These are phyloP conservation scores for Sylvilagus bachmani DNA, from an alignment of 2,113 vertebrate species.

Conservation along the genomic window DNA sequence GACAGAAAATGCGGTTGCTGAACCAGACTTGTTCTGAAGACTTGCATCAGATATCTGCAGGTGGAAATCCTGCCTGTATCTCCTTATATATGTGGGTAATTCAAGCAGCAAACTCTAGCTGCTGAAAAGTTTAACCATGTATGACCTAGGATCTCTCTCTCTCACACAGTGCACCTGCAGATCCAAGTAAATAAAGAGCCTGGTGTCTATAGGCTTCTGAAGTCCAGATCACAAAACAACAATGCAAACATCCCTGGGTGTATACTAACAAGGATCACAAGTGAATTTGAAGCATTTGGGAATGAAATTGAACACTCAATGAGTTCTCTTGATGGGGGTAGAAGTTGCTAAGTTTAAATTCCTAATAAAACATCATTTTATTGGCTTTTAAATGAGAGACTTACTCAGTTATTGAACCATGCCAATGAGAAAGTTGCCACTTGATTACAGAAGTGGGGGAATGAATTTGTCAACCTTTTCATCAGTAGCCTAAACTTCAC, in stretches of 20 bases:
- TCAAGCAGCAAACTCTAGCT: slow-evolving; percentile 15
- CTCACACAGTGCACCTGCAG: background rate
- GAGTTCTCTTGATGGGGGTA: background rate
- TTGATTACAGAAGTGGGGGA: background rate
- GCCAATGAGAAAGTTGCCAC: background rate
- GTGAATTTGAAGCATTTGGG: background rate
- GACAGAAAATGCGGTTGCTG: slow-evolving; percentile 21
- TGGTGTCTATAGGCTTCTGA: background rate
- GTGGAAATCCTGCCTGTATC: slow-evolving; percentile 3
- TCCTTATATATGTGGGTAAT: background rate
- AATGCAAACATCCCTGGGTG: background rate
- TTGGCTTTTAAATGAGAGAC: slow-evolving; percentile 29
- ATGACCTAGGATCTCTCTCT: background rate
- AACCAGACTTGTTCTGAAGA: slow-evolving; percentile 33
- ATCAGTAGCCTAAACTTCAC: background rate
- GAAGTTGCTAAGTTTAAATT: background rate
- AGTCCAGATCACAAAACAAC: background rate
- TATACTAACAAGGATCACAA: slow-evolving; percentile 9
- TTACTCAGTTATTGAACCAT: slow-evolving; percentile 9
- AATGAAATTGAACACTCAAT: background rate
- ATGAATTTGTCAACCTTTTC: background rate
- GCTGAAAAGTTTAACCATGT: background rate
- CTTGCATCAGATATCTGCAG: background rate
- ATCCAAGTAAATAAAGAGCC: background rate
- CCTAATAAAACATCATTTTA: background rate